Conservation (phyloP, 2,888 invertebrate species). For the Pseudococcus longispinus region DNA sequence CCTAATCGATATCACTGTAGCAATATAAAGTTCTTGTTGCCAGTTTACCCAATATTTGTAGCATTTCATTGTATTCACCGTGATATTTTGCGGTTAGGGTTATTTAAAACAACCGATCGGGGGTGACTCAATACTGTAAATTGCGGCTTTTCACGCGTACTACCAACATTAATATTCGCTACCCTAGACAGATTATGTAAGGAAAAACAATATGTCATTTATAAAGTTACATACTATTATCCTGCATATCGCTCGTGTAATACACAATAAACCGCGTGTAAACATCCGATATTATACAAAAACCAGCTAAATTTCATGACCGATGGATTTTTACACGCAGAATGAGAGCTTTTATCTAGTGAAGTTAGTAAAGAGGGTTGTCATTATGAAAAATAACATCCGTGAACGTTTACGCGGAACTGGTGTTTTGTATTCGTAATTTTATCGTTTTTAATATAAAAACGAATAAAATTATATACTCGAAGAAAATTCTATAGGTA, state of each 20-base stretch:
- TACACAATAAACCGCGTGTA: conserved; percentile 15
- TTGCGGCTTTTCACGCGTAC: conserved; percentile 33
- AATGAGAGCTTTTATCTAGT: conserved; percentile 7
- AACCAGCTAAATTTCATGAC: conserved; percentile 19
- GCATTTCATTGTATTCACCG: conserved; percentile 43
- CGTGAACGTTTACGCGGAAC: conserved; percentile 1
- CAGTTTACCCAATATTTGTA: conserved; percentile 26
- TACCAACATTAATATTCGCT: conserved; percentile 33
- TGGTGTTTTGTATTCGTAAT: not conserved
- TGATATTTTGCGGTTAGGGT: conserved; percentile 43
- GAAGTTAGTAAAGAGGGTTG: conserved; percentile 11
- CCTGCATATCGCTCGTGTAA: not conserved
- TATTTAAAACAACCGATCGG: conserved; percentile 43
- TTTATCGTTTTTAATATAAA: not conserved
- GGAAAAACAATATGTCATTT: conserved; percentile 50
- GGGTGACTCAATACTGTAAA: conserved; percentile 40
- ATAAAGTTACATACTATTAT: conserved; percentile 44
- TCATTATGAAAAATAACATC: conserved; percentile 6
- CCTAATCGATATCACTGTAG: conserved; percentile 29
- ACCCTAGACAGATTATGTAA: conserved; percentile 3
- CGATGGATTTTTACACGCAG: conserved; percentile 10
- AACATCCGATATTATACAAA: conserved; percentile 34
- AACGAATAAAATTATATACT: not conserved
- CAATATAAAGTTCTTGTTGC: conserved; percentile 10
- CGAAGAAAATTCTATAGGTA: not conserved